A percentile compares a stretch with the other conserved stretches of the same genome.
phyloP scores from a whole-genome alignment of 2,888 invertebrate genomes.

The Gastrophysa polygoni region DNA sequence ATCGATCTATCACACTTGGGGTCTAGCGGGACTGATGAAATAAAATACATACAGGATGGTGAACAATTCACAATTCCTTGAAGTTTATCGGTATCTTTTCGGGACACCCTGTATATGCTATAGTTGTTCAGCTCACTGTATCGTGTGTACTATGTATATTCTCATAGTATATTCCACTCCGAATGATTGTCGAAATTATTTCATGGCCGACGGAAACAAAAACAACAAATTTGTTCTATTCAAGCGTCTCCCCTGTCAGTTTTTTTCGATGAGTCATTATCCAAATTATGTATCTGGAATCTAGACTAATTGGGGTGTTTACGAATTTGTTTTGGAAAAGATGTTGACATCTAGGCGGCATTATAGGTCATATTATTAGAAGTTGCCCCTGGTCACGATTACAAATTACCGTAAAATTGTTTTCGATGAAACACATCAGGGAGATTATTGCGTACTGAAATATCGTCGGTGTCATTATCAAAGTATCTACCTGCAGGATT shows the following conservation, averaged over 20 bases:
- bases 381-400: slow-evolving; percentile 15
- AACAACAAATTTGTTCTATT: background rate
- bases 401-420: background rate
- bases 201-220: background rate
- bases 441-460: too few species aligned
- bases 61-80: too few species aligned
- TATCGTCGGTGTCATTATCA: too few species aligned
- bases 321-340: background rate
- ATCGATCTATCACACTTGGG: too few species aligned
- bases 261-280: background rate
- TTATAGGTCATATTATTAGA: slow-evolving; percentile 7
- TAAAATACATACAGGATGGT: too few species aligned
- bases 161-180: too few species aligned
- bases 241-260: background rate
- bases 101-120: too few species aligned
- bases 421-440: background rate
- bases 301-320: slow-evolving; percentile 8
- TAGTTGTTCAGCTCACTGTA: too few species aligned
- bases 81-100: too few species aligned
- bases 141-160: too few species aligned
- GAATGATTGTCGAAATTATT: background rate
- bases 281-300: background rate
- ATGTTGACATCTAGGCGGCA: background rate
- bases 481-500: too few species aligned
- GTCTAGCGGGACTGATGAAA: too few species aligned